Evolutionary conservation across 2,113 vertebrate genomes (phyloP).

Genomic region (Hippopotamus amphibius): DNA sequence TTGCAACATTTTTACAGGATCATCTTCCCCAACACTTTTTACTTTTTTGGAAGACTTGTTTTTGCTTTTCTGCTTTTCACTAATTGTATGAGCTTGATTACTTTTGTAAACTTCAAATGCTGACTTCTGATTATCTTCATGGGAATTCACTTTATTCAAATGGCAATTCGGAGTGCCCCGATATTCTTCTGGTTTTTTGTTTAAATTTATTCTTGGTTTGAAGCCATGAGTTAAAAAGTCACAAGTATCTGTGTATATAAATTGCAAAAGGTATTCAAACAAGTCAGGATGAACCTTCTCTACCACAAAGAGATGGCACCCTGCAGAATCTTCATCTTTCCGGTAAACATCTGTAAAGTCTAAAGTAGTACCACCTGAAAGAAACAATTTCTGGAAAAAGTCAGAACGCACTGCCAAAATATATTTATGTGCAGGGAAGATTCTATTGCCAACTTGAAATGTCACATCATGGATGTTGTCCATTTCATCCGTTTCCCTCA

Average conservation of each 20-base stretch:
- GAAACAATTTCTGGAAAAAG: slow-evolving; percentile 93
- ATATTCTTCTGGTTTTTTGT: slow-evolving; percentile 84
- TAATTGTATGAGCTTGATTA: slow-evolving; percentile 87
- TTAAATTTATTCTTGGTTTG: slow-evolving; percentile 86
- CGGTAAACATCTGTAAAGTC: slow-evolving; percentile 87
- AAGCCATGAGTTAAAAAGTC: slow-evolving; percentile 93
- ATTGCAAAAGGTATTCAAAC: slow-evolving; percentile 93
- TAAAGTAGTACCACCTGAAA: slow-evolving; percentile 79
- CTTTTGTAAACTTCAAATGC: slow-evolving; percentile 93
- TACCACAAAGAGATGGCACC: slow-evolving; percentile 93
- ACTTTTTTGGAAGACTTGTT: slow-evolving; percentile 91
- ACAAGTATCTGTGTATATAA: slow-evolving; percentile 96
- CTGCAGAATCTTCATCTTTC: slow-evolving; percentile 93
- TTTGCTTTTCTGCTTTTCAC: slow-evolving; percentile 92
- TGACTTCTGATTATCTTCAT: slow-evolving; percentile 88
- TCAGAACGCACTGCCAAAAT: slow-evolving; percentile 93
- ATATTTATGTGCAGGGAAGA: slow-evolving; percentile 96
- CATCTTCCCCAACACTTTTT: slow-evolving; percentile 88
- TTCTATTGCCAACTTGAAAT: slow-evolving; percentile 92
- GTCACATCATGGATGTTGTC: slow-evolving; percentile 97
- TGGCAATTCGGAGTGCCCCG: slow-evolving; percentile 91
- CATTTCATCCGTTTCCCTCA: slow-evolving; percentile 93
- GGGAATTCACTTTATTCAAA: slow-evolving; percentile 90
- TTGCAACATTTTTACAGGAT: slow-evolving; percentile 95
- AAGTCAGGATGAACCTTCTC: slow-evolving; percentile 94